These are phyloP conservation scores for Paramuricea clavata DNA, from an alignment of 92 coral and sea anemone species.

Conservation along the genomic window DNA sequence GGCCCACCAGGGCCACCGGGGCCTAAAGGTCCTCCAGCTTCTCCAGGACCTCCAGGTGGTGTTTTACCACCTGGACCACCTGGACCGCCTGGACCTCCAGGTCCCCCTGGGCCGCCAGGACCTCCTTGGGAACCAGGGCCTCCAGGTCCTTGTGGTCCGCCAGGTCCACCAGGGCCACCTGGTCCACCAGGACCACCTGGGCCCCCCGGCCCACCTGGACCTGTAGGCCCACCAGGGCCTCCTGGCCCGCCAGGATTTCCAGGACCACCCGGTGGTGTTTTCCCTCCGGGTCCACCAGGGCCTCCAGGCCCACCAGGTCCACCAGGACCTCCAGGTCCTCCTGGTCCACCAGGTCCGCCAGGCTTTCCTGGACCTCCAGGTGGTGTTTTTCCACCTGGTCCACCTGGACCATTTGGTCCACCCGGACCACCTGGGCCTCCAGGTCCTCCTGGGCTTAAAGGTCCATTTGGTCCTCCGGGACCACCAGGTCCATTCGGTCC, in stretches of 20 bases:
- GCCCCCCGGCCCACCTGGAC: slow-evolving; percentile 48
- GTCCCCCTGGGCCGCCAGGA: slow-evolving; percentile 81
- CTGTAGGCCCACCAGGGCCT: slow-evolving; percentile 82
- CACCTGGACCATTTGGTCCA: slow-evolving; percentile 70
- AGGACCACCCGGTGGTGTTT: slow-evolving; percentile 80
- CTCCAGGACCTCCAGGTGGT: slow-evolving; percentile 85
- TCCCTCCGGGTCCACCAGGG: too few species aligned
- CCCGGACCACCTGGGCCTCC: slow-evolving; percentile 83
- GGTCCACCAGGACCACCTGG: slow-evolving; percentile 77
- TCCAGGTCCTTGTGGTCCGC: slow-evolving; percentile 69
- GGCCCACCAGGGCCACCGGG: slow-evolving; percentile 62
- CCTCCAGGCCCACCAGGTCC: slow-evolving; percentile 82
- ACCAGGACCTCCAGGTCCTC: slow-evolving; percentile 41
- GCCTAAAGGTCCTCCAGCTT: slow-evolving; percentile 75
- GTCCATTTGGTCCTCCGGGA: slow-evolving; percentile 52
- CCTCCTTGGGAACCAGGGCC: slow-evolving; percentile 78
- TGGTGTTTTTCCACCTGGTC: slow-evolving; percentile 75
- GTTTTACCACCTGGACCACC: slow-evolving; percentile 54
- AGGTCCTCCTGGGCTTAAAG: slow-evolving; percentile 75
- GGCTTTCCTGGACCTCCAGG: slow-evolving; percentile 70
- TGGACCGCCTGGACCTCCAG: slow-evolving; percentile 72
- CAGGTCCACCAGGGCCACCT: slow-evolving; percentile 77
- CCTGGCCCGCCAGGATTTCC: slow-evolving; percentile 88
- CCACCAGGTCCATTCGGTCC: slow-evolving; percentile 83
- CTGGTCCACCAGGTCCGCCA: slow-evolving; percentile 69